Evolutionary conservation across 2,797 vertebrate species (phyloP), one percentile per base, ranked within the genome.

Genomic region (Anabas testudineus): DNA sequence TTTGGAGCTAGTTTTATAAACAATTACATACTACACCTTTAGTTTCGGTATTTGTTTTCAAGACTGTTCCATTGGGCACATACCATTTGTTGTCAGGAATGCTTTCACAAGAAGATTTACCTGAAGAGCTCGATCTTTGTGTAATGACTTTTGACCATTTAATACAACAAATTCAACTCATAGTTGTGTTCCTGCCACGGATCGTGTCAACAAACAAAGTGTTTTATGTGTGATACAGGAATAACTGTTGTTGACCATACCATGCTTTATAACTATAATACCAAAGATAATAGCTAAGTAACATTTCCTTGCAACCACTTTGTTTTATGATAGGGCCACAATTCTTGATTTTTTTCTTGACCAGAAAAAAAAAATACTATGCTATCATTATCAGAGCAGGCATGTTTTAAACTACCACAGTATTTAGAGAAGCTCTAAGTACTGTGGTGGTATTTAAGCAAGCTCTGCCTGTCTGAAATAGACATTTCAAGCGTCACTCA

Each of bases 401-500:
- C 59, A 58, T 71, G 21, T 74, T 79, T 46, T 65, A 61, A 61
- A 32, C 47, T 22, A 47, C 55, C 52, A 61, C 54, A 37, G 51
- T 57, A 61, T 56, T 55, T 30, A 48, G 53, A 61, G 36, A 61
- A 32, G 14, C 65, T 71, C n/a, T 53, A 57, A n/a, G n/a, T n/a
- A n/a, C n/a, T n/a, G n/a, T n/a, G n/a, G n/a, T n/a, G n/a, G n/a
- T n/a, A n/a, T n/a, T n/a, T n/a, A n/a, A 76, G 66, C 72, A 80
- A 58, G 58, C 26, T 59, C 51, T 65, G 28, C 65, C 43, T 37
- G 36, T 81, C 58, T 72, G 61, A 43, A 63, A 71, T 62, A 81
- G 71, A 78, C 61, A 83, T 63, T 65, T 78, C 62, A 67, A 76
- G 56, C 39, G 2, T 74, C 57, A 55, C 71, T 86, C 65, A 58